These are phyloP conservation scores for Enteromius argenteus DNA, from an alignment of 2,797 vertebrate genomes.

Conservation along the genomic window DNA sequence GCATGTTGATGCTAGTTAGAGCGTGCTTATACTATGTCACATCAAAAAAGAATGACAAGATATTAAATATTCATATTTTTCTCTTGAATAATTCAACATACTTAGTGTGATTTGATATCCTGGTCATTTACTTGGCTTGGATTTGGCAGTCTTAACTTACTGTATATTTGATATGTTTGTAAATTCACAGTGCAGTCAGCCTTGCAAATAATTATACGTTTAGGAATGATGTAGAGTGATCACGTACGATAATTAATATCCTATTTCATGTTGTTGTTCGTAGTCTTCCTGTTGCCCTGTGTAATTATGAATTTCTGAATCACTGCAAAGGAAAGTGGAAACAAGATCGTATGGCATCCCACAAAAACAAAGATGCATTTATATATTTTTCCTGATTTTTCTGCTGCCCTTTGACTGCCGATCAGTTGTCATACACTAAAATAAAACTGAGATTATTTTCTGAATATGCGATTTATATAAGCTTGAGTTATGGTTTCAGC, in stretches of 20 bases:
- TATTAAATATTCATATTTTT: conserved; percentile 21
- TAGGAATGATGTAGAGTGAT: background rate
- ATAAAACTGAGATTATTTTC: conserved; percentile 15
- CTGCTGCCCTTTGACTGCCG: background rate
- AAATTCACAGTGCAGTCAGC: background rate
- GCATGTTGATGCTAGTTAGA: background rate
- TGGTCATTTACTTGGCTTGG: background rate
- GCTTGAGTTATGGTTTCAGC: conserved; percentile 47
- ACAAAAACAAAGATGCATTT: background rate
- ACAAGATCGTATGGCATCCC: background rate
- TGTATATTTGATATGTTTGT: background rate
- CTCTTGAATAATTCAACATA: conserved; percentile 5
- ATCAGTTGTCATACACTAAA: background rate
- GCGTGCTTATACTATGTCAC: background rate
- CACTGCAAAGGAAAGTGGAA: background rate
- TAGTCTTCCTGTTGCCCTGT: background rate
- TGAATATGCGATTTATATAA: conserved; percentile 48
- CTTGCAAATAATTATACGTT: background rate
- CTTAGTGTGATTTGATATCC: background rate
- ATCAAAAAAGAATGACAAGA: background rate
- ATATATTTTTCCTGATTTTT: background rate
- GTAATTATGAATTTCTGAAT: conserved; percentile 21
- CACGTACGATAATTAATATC: conserved; percentile 19
- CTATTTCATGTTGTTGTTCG: conserved; percentile 14
- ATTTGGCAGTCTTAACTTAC: background rate